Conservation (phyloP, 1,140 invertebrate species). For the Bradynema listronoti region DNA sequence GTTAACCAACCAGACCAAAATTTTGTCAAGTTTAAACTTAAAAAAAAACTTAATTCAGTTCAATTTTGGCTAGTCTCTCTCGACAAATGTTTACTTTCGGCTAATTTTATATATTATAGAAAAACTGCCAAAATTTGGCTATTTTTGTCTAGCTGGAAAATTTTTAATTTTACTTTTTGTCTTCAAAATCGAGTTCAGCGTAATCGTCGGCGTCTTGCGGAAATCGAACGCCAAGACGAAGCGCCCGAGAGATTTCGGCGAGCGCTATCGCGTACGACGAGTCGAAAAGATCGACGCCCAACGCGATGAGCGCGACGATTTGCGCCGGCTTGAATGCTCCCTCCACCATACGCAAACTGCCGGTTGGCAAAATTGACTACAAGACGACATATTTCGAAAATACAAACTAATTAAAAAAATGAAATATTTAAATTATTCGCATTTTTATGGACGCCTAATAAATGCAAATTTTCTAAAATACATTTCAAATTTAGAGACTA, state of each 20-base stretch:
- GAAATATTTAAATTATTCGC: conserved; percentile 15
- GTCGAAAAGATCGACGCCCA: conserved; percentile 37
- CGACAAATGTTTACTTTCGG: too few relatives aligned
- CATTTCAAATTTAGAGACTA: too few relatives aligned
- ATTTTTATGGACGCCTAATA: too few relatives aligned
- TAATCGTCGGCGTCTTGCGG: conserved; percentile 23
- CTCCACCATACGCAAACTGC: conserved; percentile 24
- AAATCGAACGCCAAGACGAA: conserved; percentile 28
- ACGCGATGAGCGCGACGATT: conserved; percentile 22
- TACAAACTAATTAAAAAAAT: background rate
- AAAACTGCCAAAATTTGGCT: too few relatives aligned
- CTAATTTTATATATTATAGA: too few relatives aligned
- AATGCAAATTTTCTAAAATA: too few relatives aligned
- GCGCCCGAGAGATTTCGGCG: conserved; percentile 32
- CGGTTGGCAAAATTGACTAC: conserved; percentile 3
- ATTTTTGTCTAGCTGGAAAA: too few relatives aligned
- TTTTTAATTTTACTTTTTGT: conserved; percentile 57
- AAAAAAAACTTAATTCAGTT: too few relatives aligned
- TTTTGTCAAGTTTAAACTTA: too few relatives aligned
- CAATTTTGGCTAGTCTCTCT: too few relatives aligned
- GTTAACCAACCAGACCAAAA: too few relatives aligned
- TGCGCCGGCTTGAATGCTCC: conserved; percentile 32
- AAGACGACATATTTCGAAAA: conserved; percentile 7
- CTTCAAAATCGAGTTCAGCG: conserved; percentile 37
- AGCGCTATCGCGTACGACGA: conserved; percentile 23